A percentile compares a stretch with the other conserved stretches of the same genome.
Conservation (phyloP, 2,113 vertebrate species). For the Rhinoderma darwinii region DNA sequence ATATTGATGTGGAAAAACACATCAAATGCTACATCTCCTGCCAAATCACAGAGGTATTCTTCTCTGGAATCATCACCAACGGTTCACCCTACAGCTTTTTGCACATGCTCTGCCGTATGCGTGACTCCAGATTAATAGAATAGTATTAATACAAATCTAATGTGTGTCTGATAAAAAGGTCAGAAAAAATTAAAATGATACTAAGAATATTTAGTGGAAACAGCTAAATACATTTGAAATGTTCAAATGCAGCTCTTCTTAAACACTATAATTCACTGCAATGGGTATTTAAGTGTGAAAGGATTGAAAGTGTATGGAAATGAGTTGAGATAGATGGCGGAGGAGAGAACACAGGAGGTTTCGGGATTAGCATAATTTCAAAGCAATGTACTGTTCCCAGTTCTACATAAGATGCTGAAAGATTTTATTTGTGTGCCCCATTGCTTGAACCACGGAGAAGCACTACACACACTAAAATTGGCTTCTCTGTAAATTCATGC, state of each 20-base stretch:
- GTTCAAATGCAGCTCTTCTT: conserved; percentile 25
- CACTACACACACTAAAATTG: conserved; percentile 15
- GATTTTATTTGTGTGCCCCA: conserved; percentile 47
- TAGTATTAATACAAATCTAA: neutral
- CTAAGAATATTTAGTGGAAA: conserved; percentile 33
- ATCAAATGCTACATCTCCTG: too few relatives aligned
- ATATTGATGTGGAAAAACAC: too few relatives aligned
- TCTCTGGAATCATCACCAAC: too few relatives aligned
- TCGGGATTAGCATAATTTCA: conserved; percentile 57
- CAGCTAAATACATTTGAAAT: conserved; percentile 33
- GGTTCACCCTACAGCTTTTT: neutral
- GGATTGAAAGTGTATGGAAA: conserved; percentile 55
- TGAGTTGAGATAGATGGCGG: conserved; percentile 29
- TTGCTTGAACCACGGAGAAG: conserved; percentile 27
- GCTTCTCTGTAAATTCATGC: neutral
- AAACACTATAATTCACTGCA: conserved; percentile 55
- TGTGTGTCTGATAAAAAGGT: neutral
- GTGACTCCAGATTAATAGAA: neutral
- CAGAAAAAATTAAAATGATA: conserved; percentile 13
- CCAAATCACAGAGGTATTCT: too few relatives aligned
- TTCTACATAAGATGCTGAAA: conserved; percentile 33
- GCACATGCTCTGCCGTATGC: neutral
- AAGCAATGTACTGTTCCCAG: conserved; percentile 48
- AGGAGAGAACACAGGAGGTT: conserved; percentile 47
- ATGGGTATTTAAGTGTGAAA: conserved; percentile 56